phyloP scores from a whole-genome alignment of 1,140 invertebrate species.

The Mizuhopecten yessoensis region DNA sequence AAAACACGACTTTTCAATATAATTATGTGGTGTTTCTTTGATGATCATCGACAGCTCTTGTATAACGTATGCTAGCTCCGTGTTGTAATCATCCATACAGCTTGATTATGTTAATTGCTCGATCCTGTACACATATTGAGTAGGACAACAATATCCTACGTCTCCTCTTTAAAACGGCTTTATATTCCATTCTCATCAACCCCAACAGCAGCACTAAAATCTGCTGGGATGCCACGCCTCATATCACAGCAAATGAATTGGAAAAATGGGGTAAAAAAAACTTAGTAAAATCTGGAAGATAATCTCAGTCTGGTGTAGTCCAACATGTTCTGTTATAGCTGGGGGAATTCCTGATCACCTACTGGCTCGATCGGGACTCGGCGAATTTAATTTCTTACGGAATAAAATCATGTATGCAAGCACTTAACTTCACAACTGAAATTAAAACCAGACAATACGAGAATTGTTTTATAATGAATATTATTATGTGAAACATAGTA shows the following conservation, averaged over 20 bases:
- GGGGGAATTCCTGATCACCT: not conserved
- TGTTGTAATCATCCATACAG: not conserved
- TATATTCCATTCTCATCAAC: not conserved
- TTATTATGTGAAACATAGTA: not conserved
- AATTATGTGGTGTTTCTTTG: not conserved
- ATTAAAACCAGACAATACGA: not conserved
- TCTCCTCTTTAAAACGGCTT: slow-evolving; percentile 20
- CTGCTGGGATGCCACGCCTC: not conserved
- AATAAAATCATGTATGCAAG: not conserved
- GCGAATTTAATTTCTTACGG: not conserved
- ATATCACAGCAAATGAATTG: slow-evolving; percentile 38
- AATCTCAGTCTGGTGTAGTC: not conserved
- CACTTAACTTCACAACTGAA: not conserved
- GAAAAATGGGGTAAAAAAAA: not conserved
- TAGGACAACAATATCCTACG: not conserved
- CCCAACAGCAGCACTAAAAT: not conserved
- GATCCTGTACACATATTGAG: not conserved
- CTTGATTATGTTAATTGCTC: not conserved
- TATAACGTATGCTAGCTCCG: not conserved
- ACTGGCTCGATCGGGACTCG: not conserved
- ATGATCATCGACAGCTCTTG: not conserved
- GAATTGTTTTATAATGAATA: not conserved
- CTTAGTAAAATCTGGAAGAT: not conserved
- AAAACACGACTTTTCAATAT: slow-evolving; percentile 30
- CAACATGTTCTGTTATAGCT: not conserved